These are phyloP conservation scores for Pandemis heparana DNA, from an alignment of 2,888 invertebrate genomes.

Conservation along the genomic window DNA sequence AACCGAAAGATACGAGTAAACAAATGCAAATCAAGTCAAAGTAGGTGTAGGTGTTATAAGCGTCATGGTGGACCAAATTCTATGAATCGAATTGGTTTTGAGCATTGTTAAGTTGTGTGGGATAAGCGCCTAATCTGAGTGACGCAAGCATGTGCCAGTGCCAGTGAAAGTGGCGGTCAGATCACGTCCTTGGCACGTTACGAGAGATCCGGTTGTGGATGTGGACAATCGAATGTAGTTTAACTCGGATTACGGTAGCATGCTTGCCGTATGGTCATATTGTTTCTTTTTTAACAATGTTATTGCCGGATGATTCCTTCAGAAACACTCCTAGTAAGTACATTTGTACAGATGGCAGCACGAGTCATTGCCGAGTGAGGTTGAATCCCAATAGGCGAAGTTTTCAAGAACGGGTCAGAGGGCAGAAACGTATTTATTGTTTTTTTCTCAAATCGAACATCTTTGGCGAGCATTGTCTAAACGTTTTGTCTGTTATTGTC, in stretches of 20 bases:
- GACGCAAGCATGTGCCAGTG: slow-evolving; percentile 54
- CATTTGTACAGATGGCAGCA: too few species aligned
- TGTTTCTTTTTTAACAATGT: background rate
- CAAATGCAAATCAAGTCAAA: background rate
- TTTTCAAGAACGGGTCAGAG: background rate
- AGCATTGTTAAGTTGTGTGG: slow-evolving; percentile 29
- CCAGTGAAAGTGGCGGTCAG: slow-evolving; percentile 65
- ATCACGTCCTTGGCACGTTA: slow-evolving; percentile 59
- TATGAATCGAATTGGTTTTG: background rate
- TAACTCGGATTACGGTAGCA: slow-evolving; percentile 23
- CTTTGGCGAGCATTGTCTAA: background rate
- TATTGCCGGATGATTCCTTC: too few species aligned
- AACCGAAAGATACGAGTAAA: background rate
- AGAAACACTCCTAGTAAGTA: too few species aligned
- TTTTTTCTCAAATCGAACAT: background rate
- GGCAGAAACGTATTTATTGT: background rate
- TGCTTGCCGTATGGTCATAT: background rate
- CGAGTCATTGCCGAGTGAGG: too few species aligned
- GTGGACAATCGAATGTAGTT: slow-evolving; percentile 33
- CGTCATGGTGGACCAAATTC: background rate
- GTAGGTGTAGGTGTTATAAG: background rate
- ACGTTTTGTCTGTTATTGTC: background rate
- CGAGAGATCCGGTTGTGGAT: slow-evolving; percentile 40
- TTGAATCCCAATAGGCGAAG: too few species aligned
- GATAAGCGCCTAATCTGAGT: slow-evolving; percentile 36